Conservation (phyloP, 2,113 vertebrate species). For the Neodon shergylaensis region DNA sequence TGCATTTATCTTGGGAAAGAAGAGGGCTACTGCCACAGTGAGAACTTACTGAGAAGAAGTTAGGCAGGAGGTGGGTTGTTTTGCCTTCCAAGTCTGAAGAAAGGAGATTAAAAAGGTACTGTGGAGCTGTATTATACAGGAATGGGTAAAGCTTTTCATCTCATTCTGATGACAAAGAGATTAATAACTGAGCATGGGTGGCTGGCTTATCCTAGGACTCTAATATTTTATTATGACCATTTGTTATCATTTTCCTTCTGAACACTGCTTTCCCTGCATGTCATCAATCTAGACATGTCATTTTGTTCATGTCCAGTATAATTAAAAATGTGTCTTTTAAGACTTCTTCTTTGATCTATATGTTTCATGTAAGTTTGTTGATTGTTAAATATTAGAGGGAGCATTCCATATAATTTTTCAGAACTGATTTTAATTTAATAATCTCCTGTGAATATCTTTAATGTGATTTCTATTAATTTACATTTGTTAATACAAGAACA, state of each 20-base stretch:
- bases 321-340: not conserved
- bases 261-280: not conserved
- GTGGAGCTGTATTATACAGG: rapidly evolving
- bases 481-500: not conserved
- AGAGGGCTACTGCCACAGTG: not conserved
- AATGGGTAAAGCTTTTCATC: not conserved
- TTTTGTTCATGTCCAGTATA: not conserved
- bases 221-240: not conserved
- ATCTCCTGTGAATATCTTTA: not conserved
- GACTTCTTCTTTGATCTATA: not conserved
- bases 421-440: not conserved
- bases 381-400: not conserved
- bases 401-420: not conserved
- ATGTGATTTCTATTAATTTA: not conserved
- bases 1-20: not conserved
- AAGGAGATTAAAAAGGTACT: not conserved
- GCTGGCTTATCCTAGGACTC: not conserved
- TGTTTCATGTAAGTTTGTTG: not conserved
- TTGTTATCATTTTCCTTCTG: not conserved
- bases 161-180: not conserved
- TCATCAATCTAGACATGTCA: not conserved
- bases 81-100: not conserved
- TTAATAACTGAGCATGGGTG: not conserved
- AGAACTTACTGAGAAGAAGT: not conserved
- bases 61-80: not conserved